Percentiles rank a stretch among this genome's conserved stretches.
Evolutionary conservation across 2,113 vertebrate species (phyloP).

Genomic region (Neotragus pygmaeus): DNA sequence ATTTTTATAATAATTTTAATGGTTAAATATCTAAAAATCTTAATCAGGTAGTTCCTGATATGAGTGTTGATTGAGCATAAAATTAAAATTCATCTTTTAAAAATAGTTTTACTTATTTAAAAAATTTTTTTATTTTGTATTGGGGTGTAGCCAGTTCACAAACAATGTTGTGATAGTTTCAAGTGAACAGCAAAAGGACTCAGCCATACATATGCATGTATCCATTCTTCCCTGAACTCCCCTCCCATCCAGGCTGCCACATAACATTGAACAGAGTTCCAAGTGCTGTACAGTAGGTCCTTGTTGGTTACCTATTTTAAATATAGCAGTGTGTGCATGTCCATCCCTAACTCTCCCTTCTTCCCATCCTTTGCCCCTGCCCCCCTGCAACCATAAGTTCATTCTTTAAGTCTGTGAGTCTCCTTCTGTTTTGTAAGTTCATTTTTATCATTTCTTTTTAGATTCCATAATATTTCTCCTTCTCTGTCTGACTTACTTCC

Average conservation of each 20-base stretch:
- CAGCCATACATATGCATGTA: background rate
- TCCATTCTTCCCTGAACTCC: background rate
- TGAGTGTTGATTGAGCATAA: background rate
- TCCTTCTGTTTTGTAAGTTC: background rate
- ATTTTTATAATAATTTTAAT: constrained; percentile 1
- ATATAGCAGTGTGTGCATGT: background rate
- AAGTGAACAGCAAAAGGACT: background rate
- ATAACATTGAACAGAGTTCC: background rate
- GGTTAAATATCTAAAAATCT: background rate
- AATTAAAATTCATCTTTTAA: background rate
- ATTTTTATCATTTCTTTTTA: background rate
- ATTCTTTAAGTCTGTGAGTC: background rate
- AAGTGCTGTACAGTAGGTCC: background rate
- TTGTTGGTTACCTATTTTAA: background rate
- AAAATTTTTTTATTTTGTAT: background rate
- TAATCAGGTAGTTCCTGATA: background rate
- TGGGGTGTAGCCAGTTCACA: background rate
- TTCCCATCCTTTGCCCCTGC: background rate
- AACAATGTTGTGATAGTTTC: background rate
- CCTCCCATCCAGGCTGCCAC: background rate
- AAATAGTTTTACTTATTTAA: background rate
- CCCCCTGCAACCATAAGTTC: background rate
- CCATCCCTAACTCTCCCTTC: background rate
- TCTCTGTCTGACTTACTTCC: background rate
- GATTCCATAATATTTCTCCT: background rate